Percentiles rank a stretch among this genome's conserved stretches.
Conservation (phyloP, 2,888 invertebrate species). For the Automeris io region DNA sequence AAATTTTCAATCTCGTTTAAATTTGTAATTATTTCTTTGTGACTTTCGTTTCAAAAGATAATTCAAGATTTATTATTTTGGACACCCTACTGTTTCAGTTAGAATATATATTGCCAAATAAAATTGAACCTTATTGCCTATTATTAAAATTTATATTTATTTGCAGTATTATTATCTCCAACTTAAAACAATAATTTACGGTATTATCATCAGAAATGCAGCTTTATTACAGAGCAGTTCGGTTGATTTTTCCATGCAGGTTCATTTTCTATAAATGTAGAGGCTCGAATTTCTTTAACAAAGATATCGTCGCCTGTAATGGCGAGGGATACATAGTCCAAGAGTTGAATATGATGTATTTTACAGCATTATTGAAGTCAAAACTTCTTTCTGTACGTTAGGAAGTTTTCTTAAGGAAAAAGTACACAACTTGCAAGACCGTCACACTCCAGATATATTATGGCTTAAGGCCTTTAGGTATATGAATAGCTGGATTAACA, state of each 20-base stretch:
- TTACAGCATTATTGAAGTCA: too few relatives aligned
- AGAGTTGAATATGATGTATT: conserved; percentile 4
- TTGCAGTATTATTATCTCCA: not conserved
- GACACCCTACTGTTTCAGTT: conserved; percentile 9
- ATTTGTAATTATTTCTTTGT: not conserved
- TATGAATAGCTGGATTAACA: too few relatives aligned
- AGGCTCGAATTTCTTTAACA: conserved; percentile 10
- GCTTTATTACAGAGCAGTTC: not conserved
- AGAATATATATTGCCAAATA: not conserved
- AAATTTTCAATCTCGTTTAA: too few relatives aligned
- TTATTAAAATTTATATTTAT: not conserved
- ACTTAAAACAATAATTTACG: not conserved
- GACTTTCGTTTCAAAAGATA: not conserved
- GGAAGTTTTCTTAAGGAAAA: too few relatives aligned
- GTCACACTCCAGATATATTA: too few relatives aligned
- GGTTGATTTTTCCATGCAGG: not conserved
- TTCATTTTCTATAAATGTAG: not conserved
- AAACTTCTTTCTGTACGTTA: too few relatives aligned
- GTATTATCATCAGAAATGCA: not conserved
- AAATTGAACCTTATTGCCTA: not conserved
- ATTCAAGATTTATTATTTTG: conserved; percentile 3
- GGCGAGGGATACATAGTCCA: not conserved
- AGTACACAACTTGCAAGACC: too few relatives aligned
- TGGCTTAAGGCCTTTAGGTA: too few relatives aligned
- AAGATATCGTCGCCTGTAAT: conserved; percentile 8